A percentile compares a stretch with the other conserved stretches of the same genome.
Conservation (phyloP, 2,797 vertebrate species). For the Sternotherus odoratus region DNA sequence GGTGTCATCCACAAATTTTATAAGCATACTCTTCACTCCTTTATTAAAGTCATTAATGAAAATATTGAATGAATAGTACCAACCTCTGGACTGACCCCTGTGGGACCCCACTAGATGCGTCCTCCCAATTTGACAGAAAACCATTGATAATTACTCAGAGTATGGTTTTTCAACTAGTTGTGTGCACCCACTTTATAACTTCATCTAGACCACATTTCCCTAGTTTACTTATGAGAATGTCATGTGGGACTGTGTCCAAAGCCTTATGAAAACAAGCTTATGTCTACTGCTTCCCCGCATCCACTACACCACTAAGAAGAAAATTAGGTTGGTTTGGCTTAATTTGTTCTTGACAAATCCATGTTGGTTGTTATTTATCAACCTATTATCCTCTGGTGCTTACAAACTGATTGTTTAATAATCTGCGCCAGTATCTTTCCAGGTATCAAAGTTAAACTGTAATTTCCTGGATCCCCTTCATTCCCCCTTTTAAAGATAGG, state of each 20-base stretch:
- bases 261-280: not conserved
- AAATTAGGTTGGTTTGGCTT: not conserved
- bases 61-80: not conserved
- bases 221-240: not conserved
- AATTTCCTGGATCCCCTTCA: not conserved
- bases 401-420: not conserved
- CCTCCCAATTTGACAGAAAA: not conserved
- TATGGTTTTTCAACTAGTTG: not conserved
- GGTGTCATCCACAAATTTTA: not conserved
- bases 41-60: not conserved
- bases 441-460: not conserved
- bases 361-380: not conserved
- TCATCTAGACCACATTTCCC: not conserved
- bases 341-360: not conserved
- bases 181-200: not conserved
- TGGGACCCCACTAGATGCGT: not conserved
- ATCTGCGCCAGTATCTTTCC: not conserved
- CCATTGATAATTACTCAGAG: not conserved
- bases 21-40: not conserved
- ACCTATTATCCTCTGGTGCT: not conserved
- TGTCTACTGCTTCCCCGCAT: not conserved
- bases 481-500: not conserved
- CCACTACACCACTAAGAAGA: not conserved
- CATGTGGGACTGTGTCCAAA: not conserved
- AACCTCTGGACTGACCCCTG: not conserved